Conservation (phyloP, 2,797 vertebrate genomes). For the Parauchenoglanis ngamensis region DNA sequence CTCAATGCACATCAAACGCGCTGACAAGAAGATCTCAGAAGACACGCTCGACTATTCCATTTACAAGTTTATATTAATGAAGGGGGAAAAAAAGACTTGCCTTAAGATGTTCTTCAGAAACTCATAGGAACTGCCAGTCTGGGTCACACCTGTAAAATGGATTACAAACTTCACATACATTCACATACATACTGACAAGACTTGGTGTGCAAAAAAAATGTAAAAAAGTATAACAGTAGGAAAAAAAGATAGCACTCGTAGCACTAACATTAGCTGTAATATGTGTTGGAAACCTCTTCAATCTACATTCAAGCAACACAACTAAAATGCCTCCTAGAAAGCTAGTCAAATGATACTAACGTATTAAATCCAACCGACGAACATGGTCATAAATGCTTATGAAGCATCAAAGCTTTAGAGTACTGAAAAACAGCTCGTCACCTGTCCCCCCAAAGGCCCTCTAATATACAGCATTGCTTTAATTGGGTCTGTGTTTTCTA, state of each 20-base stretch:
- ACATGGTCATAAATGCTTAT: conserved; percentile 33
- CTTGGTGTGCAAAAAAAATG: not conserved
- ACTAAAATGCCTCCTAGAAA: conserved; percentile 2
- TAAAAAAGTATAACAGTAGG: not conserved
- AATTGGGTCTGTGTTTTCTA: conserved; percentile 73
- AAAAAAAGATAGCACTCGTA: not conserved
- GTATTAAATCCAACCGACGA: conserved; percentile 24
- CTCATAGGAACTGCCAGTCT: conserved; percentile 59
- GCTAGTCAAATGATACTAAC: conserved; percentile 31
- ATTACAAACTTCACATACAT: conserved; percentile 14
- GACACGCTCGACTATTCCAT: conserved; percentile 68
- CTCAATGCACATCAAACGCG: conserved; percentile 68
- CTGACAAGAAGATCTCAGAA: conserved; percentile 53
- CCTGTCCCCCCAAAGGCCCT: conserved; percentile 60
- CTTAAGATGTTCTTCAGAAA: conserved; percentile 73
- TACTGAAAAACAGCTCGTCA: conserved; percentile 47
- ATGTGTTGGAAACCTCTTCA: not conserved
- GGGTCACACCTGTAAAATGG: conserved; percentile 59
- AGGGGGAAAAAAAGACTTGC: conserved; percentile 42
- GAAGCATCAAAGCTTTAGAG: conserved; percentile 51
- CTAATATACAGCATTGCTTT: conserved; percentile 77
- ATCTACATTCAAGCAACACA: conserved; percentile 46
- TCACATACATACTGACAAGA: not conserved
- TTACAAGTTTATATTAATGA: conserved; percentile 47
- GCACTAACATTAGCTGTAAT: conserved; percentile 5